Evolutionary conservation across 2,888 invertebrate species (phyloP), one percentile per base, ranked within the genome.

Genomic region (Subacronicta megacephala): DNA sequence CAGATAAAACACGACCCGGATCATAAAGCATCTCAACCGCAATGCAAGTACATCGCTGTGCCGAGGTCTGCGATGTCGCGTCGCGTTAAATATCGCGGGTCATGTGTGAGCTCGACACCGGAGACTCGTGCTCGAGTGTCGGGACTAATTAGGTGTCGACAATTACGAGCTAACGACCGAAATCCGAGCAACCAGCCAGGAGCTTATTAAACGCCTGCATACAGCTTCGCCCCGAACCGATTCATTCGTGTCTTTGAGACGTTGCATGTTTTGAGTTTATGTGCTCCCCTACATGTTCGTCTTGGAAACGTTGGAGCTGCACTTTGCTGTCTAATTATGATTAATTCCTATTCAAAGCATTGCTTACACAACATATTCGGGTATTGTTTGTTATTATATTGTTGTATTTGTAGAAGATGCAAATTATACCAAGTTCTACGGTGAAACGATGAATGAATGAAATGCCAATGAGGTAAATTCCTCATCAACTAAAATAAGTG

Each of bases 111-210:
- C 77, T 73, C 82, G 89, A 82, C 86, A 90, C 83, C 77, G 82
- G 89, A 89, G 84, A 78, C 77, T 75, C 68, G 81, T 77, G 79
- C 81, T 87, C 87, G 80, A 88, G 85, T 88, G 82, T 81, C 82
- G 78, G 83, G 84, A 84, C 89, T 91, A 91, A 92, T 92, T 92
- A 92, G 90, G 86, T 88, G 90, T 78, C 90, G 88, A 88, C 92
- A 90, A 90, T 92, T 90, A 89, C 89, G 72, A 84, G 82, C 89
- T 92, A 92, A 92, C 92, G 90, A 90, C 89, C 89, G 92, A 89
- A 90, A 92, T 87, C 84, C 81, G 92, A 92, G 84, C 76, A 76
- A 57, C 75, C 72, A 77, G 75, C 72, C 59, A 75, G 74, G 77
- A 84, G 84, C 89, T 92, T 90, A 91, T 92, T 91, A 92, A 89